Conservation (phyloP, 2,888 invertebrate species). For the Pyralis farinalis region DNA sequence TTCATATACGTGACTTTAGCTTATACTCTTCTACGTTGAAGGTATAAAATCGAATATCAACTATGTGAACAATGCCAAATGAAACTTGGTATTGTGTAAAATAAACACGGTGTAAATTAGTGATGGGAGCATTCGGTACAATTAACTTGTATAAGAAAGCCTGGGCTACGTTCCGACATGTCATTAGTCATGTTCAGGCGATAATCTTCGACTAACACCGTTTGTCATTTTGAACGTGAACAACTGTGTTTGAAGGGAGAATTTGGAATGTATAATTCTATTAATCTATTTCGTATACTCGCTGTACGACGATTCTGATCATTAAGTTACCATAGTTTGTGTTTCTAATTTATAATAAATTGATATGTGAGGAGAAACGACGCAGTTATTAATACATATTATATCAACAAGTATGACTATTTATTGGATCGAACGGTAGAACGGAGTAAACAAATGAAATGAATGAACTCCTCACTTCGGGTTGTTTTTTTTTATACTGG, state of each 20-base stretch:
- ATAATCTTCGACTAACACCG: slow-evolving; percentile 71
- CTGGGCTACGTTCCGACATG: slow-evolving; percentile 50
- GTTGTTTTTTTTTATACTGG: too few relatives aligned
- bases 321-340: too few relatives aligned
- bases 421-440: too few relatives aligned
- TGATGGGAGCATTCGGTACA: slow-evolving; percentile 61
- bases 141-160: slow-evolving; percentile 64
- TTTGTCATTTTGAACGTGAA: slow-evolving; percentile 47
- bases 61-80: slow-evolving; percentile 12
- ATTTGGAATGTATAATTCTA: slow-evolving; percentile 1
- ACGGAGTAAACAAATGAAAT: too few relatives aligned
- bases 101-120: slow-evolving; percentile 74
- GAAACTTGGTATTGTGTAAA: slow-evolving; percentile 44
- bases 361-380: too few relatives aligned
- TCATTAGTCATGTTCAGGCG: slow-evolving; percentile 74
- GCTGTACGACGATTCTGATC: too few relatives aligned
- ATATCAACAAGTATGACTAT: too few relatives aligned
- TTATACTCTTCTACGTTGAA: background rate
- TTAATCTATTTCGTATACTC: background rate
- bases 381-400: too few relatives aligned
- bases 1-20: background rate
- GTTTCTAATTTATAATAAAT: too few relatives aligned
- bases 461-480: too few relatives aligned
- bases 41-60: slow-evolving; percentile 8
- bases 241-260: slow-evolving; percentile 3